Evolutionary conservation across 2,113 vertebrate genomes (phyloP).

Genomic region (Xenopus borealis): DNA sequence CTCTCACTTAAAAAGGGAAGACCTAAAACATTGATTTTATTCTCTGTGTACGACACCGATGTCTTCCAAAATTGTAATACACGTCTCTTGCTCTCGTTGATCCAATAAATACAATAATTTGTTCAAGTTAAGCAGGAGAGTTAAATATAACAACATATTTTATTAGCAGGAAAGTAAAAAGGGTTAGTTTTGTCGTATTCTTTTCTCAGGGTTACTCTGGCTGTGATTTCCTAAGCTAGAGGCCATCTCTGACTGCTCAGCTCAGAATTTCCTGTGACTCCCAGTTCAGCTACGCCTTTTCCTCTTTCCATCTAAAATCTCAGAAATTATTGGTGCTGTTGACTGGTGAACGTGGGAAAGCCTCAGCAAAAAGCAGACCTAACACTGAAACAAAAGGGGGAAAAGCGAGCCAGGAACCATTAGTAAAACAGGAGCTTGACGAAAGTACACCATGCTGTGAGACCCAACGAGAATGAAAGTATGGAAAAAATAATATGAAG

Average conservation of each 20-base stretch:
- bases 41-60: no score
- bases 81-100: no score
- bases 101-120: no score
- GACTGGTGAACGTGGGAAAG: conserved; percentile 24
- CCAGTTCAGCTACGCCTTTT: conserved; percentile 35
- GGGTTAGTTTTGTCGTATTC: conserved; percentile 29
- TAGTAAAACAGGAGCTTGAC: background rate
- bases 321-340: conserved; percentile 11
- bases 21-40: no score
- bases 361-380: background rate
- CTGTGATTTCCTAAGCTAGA: conserved; percentile 31
- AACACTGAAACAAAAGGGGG: background rate
- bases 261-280: conserved; percentile 26
- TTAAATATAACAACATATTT: conserved; percentile 14
- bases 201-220: conserved; percentile 30
- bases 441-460: background rate
- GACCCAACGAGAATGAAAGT: background rate
- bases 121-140: background rate
- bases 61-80: no score
- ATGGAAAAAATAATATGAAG: background rate
- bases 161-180: background rate
- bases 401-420: background rate
- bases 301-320: conserved; percentile 38
- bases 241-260: conserved; percentile 23
- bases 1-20: no score